Conservation (phyloP, 2,797 vertebrate species). For the Staurois parvus region DNA sequence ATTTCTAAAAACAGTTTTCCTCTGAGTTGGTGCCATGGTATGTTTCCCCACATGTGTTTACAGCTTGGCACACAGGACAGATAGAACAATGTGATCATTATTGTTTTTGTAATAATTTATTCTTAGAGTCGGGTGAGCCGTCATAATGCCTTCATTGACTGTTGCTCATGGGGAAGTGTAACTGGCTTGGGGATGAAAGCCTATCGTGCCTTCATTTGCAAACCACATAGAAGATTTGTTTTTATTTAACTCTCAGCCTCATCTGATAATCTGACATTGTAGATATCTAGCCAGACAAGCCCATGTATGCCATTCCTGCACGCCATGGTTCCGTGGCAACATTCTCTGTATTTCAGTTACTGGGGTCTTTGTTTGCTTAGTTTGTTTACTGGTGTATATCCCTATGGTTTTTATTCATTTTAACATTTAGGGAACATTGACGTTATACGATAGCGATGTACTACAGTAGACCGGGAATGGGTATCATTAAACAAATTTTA, state of each 20-base stretch:
- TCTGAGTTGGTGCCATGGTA: slow-evolving; percentile 12
- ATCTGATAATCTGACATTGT: slow-evolving; percentile 38
- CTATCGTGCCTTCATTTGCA: slow-evolving; percentile 24
- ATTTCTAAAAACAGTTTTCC: slow-evolving; percentile 34
- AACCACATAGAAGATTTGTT: slow-evolving; percentile 36
- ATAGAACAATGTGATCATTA: slow-evolving; percentile 32
- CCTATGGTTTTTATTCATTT: no score
- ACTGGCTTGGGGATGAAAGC: slow-evolving; percentile 49
- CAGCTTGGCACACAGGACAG: slow-evolving; percentile 6
- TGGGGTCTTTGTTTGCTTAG: not conserved
- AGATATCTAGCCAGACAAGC: slow-evolving; percentile 1
- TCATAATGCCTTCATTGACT: slow-evolving; percentile 35
- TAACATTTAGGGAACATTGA: no score
- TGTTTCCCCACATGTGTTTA: slow-evolving; percentile 44
- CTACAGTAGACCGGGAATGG: no score
- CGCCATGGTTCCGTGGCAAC: not conserved
- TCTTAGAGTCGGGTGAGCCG: slow-evolving; percentile 12
- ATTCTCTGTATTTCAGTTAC: not conserved
- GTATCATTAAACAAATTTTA: no score
- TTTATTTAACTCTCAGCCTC: slow-evolving; percentile 17
- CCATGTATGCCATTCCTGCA: not conserved
- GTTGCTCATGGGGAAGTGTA: slow-evolving; percentile 34
- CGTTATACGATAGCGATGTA: no score
- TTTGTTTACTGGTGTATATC: not conserved
- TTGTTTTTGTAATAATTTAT: slow-evolving; percentile 17